Evolutionary conservation across 2,888 invertebrate genomes (phyloP), one percentile per base, ranked within the genome.

Genomic region (Caenorhabditis sinica): DNA sequence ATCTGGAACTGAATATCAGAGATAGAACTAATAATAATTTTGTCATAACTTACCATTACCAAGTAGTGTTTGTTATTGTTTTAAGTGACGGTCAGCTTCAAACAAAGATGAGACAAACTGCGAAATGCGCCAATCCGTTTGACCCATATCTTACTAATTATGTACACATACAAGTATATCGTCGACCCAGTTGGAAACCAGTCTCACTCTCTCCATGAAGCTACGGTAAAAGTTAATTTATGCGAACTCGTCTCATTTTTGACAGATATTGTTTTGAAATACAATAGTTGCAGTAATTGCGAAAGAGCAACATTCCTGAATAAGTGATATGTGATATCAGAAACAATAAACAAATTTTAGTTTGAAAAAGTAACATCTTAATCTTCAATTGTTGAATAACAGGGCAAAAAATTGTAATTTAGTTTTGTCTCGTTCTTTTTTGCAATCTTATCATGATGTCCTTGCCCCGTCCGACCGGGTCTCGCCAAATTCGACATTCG

Each of bases 71-170:
- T 23, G 36, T 49, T 43, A 15, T 33, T 53, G 28, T 63, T 65
- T 58, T 71, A 40, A 65, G 43, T 51, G 20, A 33, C 51, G 13
- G 20, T 20, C 43, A 43, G 17, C 40, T 66, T 40, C 45, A 43
- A 33, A 43, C 43, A n/a, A 58, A 63, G 61, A 73, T 30, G 33
- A 60, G 36, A 73, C 51, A 33, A 58, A 65, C 23, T 40, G 40
- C 4, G 56, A 40, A 61, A 61, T 33, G 61, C 49, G 73, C 15
- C 40, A 63, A 68, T 45, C 68, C 53, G 68, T 49, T 66, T 79
- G 79, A 79, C 79, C 79, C 79, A 69, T 71, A 71, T 77, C 71
- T 53, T 51, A 43, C 79, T 72, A 79, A 79, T 71, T 79, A 79
- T 77, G 45, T 68, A 45, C 23, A 71, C n/a, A 72, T 69, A 69